A percentile compares a stretch with the other conserved stretches of the same genome.
Conservation (phyloP, 2,888 invertebrate species). For the Caenorhabditis zanzibari region DNA sequence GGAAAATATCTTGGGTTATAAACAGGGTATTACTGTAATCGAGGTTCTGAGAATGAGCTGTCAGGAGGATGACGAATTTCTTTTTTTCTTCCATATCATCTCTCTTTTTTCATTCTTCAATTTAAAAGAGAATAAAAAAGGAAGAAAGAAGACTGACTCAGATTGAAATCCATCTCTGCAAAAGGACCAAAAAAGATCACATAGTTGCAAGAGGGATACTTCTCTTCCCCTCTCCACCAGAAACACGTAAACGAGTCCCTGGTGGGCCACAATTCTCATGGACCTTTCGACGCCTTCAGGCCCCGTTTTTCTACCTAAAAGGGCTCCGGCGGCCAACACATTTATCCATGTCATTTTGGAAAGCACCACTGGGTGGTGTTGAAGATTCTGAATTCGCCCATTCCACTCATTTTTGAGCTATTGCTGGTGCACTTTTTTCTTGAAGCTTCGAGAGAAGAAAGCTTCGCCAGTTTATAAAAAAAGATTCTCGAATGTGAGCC, state of each 20-base stretch:
- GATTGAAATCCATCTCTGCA: constrained; percentile 15
- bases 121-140: not conserved
- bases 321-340: constrained; percentile 48
- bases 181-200: constrained; percentile 14
- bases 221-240: not conserved
- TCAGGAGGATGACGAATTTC: no score
- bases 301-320: constrained; percentile 49
- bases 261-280: constrained; percentile 56
- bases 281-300: constrained; percentile 61
- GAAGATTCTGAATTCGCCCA: constrained; percentile 11
- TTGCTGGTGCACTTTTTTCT: constrained; percentile 39
- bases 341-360: constrained; percentile 60
- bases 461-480: not conserved
- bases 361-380: constrained; percentile 54
- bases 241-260: constrained; percentile 48
- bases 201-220: constrained; percentile 36
- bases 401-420: constrained; percentile 29
- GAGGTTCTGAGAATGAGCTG: no score
- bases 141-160: constrained; percentile 11
- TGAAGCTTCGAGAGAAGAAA: no score
- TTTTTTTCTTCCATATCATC: not conserved
- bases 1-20: not conserved
- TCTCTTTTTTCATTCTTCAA: not conserved
- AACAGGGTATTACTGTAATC: not conserved
- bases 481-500: constrained; percentile 17